Percentiles rank a stretch among this genome's conserved stretches.
Conservation (phyloP, 1,140 invertebrate genomes). For the Plectrocnemia conspersa region DNA sequence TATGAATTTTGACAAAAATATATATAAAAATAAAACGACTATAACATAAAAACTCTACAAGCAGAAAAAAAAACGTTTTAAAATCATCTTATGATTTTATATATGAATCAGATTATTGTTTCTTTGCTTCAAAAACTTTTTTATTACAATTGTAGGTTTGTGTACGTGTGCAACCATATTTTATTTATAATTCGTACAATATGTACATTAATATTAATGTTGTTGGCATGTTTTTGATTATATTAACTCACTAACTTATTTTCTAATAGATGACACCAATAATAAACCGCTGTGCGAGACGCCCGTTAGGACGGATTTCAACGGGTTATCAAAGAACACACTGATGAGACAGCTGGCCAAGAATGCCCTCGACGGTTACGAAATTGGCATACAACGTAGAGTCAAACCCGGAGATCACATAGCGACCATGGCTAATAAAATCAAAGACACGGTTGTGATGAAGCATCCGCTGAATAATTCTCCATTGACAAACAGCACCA, state of each 20-base stretch:
- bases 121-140: too few species aligned
- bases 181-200: too few species aligned
- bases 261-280: conserved; percentile 29
- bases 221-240: neutral
- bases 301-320: conserved; percentile 42
- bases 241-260: conserved; percentile 40
- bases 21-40: too few species aligned
- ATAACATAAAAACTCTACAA: too few species aligned
- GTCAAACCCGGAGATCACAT: conserved; percentile 50
- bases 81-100: too few species aligned
- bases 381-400: conserved; percentile 51
- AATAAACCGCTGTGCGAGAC: conserved; percentile 9
- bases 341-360: conserved; percentile 53
- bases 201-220: too few species aligned
- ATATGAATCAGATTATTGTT: too few species aligned
- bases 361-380: conserved; percentile 51
- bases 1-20: too few species aligned
- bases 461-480: conserved; percentile 46
- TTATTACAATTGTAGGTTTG: too few species aligned
- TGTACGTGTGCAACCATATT: neutral
- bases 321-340: conserved; percentile 55
- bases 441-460: conserved; percentile 49
- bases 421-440: conserved; percentile 50
- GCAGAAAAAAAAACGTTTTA: too few species aligned
- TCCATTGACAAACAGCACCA: conserved; percentile 4